Conservation (phyloP, 2,888 invertebrate species). For the Trachelus troglodyta region DNA sequence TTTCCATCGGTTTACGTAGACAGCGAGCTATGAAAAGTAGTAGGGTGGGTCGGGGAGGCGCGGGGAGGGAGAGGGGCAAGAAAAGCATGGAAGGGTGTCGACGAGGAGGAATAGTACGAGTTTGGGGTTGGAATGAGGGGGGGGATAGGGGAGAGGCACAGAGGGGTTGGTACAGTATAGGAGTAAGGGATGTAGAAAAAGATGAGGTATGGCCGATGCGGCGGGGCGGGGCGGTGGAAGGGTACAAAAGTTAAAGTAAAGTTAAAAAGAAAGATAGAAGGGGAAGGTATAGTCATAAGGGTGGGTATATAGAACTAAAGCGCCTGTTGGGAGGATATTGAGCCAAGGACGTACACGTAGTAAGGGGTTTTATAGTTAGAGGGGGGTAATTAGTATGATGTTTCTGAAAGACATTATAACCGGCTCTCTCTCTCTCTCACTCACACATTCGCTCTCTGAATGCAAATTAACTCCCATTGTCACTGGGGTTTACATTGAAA, state of each 20-base stretch:
- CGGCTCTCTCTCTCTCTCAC: not conserved
- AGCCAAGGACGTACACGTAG: not conserved
- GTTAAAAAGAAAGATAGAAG: not conserved
- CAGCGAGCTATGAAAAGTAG: constrained; percentile 7
- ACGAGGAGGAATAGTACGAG: not conserved
- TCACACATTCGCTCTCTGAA: constrained; percentile 37
- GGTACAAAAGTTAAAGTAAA: not conserved
- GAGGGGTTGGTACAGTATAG: not conserved
- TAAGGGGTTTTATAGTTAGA: not conserved
- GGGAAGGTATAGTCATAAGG: not conserved
- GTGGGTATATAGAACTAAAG: not conserved
- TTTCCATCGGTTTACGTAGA: not conserved
- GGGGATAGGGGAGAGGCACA: no score
- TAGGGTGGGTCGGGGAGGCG: constrained; percentile 10
- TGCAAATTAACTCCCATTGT: constrained; percentile 55
- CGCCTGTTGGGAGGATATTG: not conserved
- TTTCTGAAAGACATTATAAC: constrained; percentile 41
- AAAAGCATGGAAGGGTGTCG: constrained; percentile 31
- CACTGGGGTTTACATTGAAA: not conserved
- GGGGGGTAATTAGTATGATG: not conserved
- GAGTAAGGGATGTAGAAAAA: not conserved
- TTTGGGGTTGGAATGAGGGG: no score
- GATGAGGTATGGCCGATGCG: no score
- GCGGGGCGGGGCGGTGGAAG: not conserved
- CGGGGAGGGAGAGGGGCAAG: constrained; percentile 25